These are phyloP conservation scores for Ondatra zibethicus DNA, from an alignment of 2,113 vertebrate genomes.

Conservation along the genomic window DNA sequence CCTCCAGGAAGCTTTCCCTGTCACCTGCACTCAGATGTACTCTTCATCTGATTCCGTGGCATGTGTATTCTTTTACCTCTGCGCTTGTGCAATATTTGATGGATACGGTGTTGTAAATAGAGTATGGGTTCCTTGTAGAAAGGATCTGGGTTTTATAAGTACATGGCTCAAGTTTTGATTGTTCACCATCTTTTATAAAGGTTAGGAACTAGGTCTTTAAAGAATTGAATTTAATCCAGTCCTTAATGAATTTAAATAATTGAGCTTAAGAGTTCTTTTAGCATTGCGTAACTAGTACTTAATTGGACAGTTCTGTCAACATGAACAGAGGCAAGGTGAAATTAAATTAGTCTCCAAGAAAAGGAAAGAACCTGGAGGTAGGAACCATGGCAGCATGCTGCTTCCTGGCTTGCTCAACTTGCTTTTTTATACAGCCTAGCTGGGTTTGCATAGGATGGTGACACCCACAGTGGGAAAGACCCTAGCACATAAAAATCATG, in stretches of 20 bases:
- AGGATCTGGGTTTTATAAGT: not conserved
- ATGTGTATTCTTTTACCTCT: not conserved
- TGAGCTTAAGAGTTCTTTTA: not conserved
- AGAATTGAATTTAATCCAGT: slow-evolving; percentile 11
- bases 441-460: not conserved
- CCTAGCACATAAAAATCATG: not conserved
- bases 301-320: not conserved
- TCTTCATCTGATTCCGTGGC: not conserved
- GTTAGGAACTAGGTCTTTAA: slow-evolving; percentile 24
- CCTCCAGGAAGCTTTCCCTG: not conserved
- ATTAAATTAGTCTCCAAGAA: slow-evolving; percentile 25
- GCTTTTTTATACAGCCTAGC: not conserved
- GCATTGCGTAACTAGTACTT: slow-evolving; percentile 4
- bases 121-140: not conserved
- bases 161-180: not conserved
- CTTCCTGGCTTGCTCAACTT: not conserved
- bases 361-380: not conserved
- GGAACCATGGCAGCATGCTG: not conserved
- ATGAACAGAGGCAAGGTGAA: not conserved
- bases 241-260: not conserved
- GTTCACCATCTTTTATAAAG: not conserved
- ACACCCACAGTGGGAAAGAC: not conserved
- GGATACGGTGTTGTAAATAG: not conserved
- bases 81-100: not conserved
- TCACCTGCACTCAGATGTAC: not conserved